Base-by-base conservation (phyloP, 2,888 invertebrate genomes). In the Glyphotaelius pellucidus region DNA sequence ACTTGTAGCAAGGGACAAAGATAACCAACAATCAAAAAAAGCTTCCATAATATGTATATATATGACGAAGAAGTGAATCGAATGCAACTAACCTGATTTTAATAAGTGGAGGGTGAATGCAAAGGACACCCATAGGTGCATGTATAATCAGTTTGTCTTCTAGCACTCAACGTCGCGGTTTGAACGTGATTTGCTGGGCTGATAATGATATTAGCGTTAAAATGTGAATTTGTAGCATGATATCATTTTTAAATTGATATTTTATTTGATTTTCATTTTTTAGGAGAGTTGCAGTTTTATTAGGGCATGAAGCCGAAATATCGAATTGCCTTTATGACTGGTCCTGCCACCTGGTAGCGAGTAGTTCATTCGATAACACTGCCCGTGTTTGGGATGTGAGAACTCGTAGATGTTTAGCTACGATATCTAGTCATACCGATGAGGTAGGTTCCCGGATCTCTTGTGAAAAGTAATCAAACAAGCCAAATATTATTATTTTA, bases 251-350 rank as follows among this genome's bases (percentile, higher is more conserved):
- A 67, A 4, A 67, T 3, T 1, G 25, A 9, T 9, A 0, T 67
- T 9, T 25, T 67, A 9, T 9, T 67, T 67, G 15, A 19, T n/a
- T 67, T 19, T 25, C 7, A 12, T 86, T 38, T 90, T 92, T 83
- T 94, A 97, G 97, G 52, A 96, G 96, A 38, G 96, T 96, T 0
- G 95, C 96, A 47, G 96, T 96, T 14, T 95, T 98, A 80, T 94
- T 94, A 4, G 97, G 97, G 0, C 98, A 98, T 94, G 95, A 95
- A 0, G 97, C 96, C 0, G 98, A 97, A 95, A 95, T 98, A 80
- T 97, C 97, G 31, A 97, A 97, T 94, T 97, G 97, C 94, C 95
- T 97, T 93, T 97, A 97, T 95, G 97, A 97, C 95, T 97, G 97
- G 95, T 96, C 97, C 94, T 96, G 97, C 93, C 95, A 96, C 1